These are phyloP conservation scores for Dolichallabes microphthalmus DNA, from an alignment of 2,113 vertebrate species.

Conservation along the genomic window DNA sequence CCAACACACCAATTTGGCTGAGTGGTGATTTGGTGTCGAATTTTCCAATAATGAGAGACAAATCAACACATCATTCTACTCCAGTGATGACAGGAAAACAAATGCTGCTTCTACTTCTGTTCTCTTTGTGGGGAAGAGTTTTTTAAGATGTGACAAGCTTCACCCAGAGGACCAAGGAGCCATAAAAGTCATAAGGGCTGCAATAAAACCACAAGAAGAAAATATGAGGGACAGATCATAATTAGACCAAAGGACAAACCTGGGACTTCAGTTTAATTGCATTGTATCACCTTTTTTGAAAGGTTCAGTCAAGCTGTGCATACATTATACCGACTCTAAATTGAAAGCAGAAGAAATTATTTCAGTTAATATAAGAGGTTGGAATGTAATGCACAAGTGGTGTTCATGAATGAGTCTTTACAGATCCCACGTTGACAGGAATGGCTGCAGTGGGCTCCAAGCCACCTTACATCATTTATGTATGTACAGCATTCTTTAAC, in stretches of 20 bases:
- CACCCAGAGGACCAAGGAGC: neutral
- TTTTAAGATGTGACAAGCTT: neutral
- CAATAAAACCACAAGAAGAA: neutral
- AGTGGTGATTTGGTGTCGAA: neutral
- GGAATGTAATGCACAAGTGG: no score
- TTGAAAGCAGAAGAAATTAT: neutral
- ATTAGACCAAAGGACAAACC: neutral
- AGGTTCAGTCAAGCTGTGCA: neutral
- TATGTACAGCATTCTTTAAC: no score
- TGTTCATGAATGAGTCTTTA: no score
- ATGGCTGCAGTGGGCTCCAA: no score
- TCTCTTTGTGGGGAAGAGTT: neutral
- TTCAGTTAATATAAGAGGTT: neutral
- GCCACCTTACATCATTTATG: no score
- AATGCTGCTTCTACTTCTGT: neutral
- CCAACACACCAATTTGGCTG: constrained; percentile 7
- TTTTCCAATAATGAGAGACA: neutral
- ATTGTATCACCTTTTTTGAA: neutral
- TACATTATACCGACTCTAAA: neutral
- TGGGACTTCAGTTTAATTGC: neutral
- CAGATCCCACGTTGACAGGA: no score
- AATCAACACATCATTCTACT: neutral
- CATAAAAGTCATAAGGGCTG: neutral
- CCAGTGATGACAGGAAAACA: neutral
- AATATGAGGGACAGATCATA: neutral